Evolutionary conservation across 2,113 vertebrate genomes (phyloP).

Genomic region (Oceanites oceanicus): DNA sequence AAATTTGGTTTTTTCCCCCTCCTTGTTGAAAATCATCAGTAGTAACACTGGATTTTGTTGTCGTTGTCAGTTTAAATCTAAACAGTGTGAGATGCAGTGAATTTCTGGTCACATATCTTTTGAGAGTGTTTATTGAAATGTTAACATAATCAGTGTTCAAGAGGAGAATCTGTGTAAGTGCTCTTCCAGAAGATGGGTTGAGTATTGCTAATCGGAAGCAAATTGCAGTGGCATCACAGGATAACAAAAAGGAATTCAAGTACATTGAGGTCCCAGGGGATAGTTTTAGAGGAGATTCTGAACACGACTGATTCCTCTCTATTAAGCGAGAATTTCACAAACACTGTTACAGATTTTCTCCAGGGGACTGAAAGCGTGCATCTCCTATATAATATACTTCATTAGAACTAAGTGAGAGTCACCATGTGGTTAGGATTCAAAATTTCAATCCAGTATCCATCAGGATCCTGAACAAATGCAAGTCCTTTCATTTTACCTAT

Average conservation of each 20-base stretch:
- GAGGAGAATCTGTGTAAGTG: neutral
- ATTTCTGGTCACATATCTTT: neutral
- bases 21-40: neutral
- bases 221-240: neutral
- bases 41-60: neutral
- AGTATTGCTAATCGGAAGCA: neutral
- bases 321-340: neutral
- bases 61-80: neutral
- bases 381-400: neutral
- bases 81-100: neutral
- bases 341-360: neutral
- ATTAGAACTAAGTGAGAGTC: slow-evolving; percentile 74
- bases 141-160: neutral
- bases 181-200: neutral
- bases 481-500: slow-evolving; percentile 97
- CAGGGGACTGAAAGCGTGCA: neutral
- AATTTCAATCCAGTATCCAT: slow-evolving; percentile 98
- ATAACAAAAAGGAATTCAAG: neutral
- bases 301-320: neutral
- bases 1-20: neutral
- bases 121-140: neutral
- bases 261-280: neutral
- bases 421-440: slow-evolving; percentile 91
- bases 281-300: neutral
- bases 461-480: slow-evolving; percentile 97